Conservation (phyloP, 2,888 invertebrate species). For the Hydrotaea diabolus region DNA sequence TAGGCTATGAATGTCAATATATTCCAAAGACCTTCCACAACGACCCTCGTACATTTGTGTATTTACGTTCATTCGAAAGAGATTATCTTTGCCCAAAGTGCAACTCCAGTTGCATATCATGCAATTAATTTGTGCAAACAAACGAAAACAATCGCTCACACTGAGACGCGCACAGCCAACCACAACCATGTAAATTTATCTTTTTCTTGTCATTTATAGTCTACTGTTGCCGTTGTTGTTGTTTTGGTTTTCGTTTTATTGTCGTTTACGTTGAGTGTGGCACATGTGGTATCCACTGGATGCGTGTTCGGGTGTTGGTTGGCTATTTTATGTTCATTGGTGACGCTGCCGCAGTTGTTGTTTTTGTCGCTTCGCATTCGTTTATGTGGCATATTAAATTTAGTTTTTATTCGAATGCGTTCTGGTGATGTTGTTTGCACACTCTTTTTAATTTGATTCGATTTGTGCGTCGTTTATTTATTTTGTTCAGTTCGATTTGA, state of each 20-base stretch:
- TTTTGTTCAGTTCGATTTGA: conserved; percentile 26
- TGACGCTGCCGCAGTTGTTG: not conserved
- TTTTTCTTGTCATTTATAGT: conserved; percentile 35
- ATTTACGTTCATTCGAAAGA: not conserved
- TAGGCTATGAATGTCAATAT: too few relatives aligned
- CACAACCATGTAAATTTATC: conserved; percentile 21
- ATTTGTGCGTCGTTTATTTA: conserved; percentile 7
- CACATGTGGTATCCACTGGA: conserved; percentile 6
- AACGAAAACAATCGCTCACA: not conserved
- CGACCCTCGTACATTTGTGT: conserved; percentile 2
- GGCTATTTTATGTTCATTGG: not conserved
- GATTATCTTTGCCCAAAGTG: not conserved
- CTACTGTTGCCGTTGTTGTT: not conserved
- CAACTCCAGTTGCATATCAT: conserved; percentile 29
- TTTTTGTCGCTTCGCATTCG: conserved; percentile 21
- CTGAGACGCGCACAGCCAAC: not conserved
- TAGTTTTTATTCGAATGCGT: conserved; percentile 66
- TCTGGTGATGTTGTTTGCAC: conserved; percentile 58
- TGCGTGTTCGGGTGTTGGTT: conserved; percentile 3
- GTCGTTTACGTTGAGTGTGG: not conserved
- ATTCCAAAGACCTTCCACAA: not conserved
- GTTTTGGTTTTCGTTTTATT: too few relatives aligned
- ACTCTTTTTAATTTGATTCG: conserved; percentile 41
- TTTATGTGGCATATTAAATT: conserved; percentile 65
- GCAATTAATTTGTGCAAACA: conserved; percentile 30